Evolutionary conservation across 2,888 invertebrate species (phyloP), one percentile per base, ranked within the genome.

Genomic region (Eledona agricola): DNA sequence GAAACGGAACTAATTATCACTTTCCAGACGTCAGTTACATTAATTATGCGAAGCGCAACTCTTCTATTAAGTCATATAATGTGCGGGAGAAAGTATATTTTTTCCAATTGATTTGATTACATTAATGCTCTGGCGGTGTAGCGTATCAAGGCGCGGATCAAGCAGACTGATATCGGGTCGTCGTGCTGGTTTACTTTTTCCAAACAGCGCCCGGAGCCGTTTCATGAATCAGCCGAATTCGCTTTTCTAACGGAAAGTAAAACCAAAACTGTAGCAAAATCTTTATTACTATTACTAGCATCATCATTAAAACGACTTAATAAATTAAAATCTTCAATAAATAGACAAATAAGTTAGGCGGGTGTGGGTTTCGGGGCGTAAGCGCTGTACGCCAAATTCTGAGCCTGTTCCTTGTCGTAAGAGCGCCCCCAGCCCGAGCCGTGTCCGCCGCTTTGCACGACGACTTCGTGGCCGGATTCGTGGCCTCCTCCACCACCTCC

Each of bases 341-440:
- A 62, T 58, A 57, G 29, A 40, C n/a, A 55, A 40, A 49, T 55
- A 57, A 55, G 55, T 61, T 51, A 50, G 13, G 15, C 5, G 12
- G 19, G 5, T 31, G 15, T n/a, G 12, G 19, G 5, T 31, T 50
- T 73, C 1, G 73, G 71, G 6, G 71, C 71, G 55, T 77, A 75
- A 4, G 74, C 77, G 56, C 64, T 81, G 72, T 86, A 87, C 15
- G 86, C 85, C 64, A 86, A 70, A 65, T 84, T 79, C 56, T 81
- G 80, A n/a, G 75, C 76, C 50, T 74, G 70, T 38, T 74, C 71
- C 46, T 74, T 73, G 16, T 68, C 78, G 51, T 82, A 79, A 22
- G 84, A 81, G 51, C 85, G 79, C 72, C 88, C 89, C 89, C 90
- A 90, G 63, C 89, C 89, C 47, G 87, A 83, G 49, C 85, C 83